Evolutionary conservation across 2,888 invertebrate genomes (phyloP).

Genomic region (Ophion ellenae): DNA sequence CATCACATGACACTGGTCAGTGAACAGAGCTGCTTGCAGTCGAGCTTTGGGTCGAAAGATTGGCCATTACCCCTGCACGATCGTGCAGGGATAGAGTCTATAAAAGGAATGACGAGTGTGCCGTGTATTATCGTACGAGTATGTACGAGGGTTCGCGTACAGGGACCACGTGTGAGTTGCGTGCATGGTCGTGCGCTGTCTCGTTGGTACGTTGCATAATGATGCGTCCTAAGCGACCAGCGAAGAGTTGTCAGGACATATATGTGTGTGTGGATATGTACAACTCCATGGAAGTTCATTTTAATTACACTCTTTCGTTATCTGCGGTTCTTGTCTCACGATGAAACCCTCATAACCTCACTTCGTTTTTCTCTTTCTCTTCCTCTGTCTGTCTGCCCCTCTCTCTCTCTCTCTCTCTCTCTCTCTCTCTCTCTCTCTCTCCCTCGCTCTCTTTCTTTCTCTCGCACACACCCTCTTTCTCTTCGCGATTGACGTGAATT

Average conservation of each 20-base stretch:
- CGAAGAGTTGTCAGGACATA: slow-evolving; percentile 44
- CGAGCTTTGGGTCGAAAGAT: slow-evolving; percentile 60
- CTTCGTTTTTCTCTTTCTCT: slow-evolving; percentile 40
- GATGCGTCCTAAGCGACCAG: slow-evolving; percentile 57
- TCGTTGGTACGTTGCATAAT: slow-evolving; percentile 70
- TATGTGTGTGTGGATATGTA: background rate
- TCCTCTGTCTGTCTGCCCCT: background rate
- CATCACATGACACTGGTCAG: slow-evolving; percentile 58
- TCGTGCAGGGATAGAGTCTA: slow-evolving; percentile 59
- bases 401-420: slow-evolving; percentile 32
- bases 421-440: too few relatives aligned
- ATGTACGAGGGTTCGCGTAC: slow-evolving; percentile 6
- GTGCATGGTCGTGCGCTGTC: slow-evolving; percentile 67
- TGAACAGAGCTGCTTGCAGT: slow-evolving; percentile 59
- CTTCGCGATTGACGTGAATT: slow-evolving; percentile 73
- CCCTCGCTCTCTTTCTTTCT: slow-evolving; percentile 29
- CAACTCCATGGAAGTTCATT: slow-evolving; percentile 68
- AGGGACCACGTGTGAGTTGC: slow-evolving; percentile 64
- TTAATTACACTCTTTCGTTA: slow-evolving; percentile 69
- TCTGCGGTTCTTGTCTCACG: slow-evolving; percentile 51
- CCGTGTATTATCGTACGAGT: slow-evolving; percentile 21
- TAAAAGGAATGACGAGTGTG: slow-evolving; percentile 59
- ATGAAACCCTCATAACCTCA: slow-evolving; percentile 36
- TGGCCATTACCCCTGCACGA: slow-evolving; percentile 20
- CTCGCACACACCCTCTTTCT: slow-evolving; percentile 1